A percentile compares a stretch with the other conserved stretches of the same genome.
phyloP scores from a whole-genome alignment of 2,888 invertebrate genomes.

The Drosophila parthenogenetica region DNA sequence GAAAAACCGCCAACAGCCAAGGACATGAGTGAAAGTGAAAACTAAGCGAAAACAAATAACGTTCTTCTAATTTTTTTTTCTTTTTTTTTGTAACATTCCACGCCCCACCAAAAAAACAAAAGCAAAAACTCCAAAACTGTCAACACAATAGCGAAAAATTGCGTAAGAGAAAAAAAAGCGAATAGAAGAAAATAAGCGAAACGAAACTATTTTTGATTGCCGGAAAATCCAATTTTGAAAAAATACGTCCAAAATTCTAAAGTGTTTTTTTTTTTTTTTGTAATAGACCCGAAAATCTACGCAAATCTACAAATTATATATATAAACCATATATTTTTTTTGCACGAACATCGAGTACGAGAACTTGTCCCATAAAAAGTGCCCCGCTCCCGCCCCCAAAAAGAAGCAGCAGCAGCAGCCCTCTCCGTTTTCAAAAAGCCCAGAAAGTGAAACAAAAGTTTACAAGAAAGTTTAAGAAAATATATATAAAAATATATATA shows the following conservation, averaged over 20 bases:
- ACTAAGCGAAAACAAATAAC: conserved; percentile 37
- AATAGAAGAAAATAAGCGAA: too few species aligned
- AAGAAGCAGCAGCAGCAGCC: background rate
- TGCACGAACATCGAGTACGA: conserved; percentile 27
- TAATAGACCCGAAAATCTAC: conserved; percentile 18
- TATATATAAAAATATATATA: background rate
- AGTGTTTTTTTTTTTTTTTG: conserved; percentile 57
- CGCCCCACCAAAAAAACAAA: conserved; percentile 15
- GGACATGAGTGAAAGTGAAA: conserved; percentile 51
- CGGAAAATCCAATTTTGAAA: too few species aligned
- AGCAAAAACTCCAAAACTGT: background rate
- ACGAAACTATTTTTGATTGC: background rate
- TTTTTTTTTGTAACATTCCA: conserved; percentile 55
- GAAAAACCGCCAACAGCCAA: conserved; percentile 18
- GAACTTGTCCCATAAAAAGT: conserved; percentile 8
- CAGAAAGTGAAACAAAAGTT: conserved; percentile 6
- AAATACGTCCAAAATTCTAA: conserved; percentile 43
- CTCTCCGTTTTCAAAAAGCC: background rate
- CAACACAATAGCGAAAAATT: conserved; percentile 18
- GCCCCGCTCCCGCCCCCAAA: conserved; percentile 12
- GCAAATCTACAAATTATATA: conserved; percentile 20
- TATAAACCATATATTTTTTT: conserved; percentile 36
- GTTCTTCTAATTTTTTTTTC: conserved; percentile 36
- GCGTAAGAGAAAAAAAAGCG: too few species aligned
- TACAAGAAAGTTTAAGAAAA: background rate